phyloP scores from a whole-genome alignment of 2,797 vertebrate species.

The Sebastiscus tertius region DNA sequence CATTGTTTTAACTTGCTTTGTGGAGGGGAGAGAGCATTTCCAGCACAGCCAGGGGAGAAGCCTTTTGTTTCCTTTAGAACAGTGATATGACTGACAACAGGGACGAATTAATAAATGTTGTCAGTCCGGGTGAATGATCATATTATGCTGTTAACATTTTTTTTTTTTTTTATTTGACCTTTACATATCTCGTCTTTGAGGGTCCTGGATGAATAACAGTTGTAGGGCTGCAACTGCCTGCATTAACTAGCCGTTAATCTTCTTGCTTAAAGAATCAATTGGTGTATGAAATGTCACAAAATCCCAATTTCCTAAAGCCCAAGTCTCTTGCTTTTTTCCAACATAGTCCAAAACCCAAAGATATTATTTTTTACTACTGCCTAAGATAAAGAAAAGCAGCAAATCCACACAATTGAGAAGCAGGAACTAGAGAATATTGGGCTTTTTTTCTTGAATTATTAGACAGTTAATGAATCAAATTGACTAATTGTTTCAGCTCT shows the following conservation, averaged over 20 bases:
- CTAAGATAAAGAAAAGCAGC: background rate
- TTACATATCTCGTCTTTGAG: background rate
- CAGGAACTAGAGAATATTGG: background rate
- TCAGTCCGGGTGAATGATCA: slow-evolving; percentile 4
- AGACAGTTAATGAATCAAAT: background rate
- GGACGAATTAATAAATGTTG: slow-evolving; percentile 11
- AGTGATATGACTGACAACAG: background rate
- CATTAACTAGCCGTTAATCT: background rate
- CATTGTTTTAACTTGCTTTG: slow-evolving; percentile 51
- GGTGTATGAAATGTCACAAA: background rate
- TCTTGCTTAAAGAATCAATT: background rate
- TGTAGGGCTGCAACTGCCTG: background rate
- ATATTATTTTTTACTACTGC: background rate
- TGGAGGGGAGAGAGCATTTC: slow-evolving; percentile 8
- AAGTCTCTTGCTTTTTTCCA: background rate
- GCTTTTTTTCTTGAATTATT: background rate
- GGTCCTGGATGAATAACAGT: background rate
- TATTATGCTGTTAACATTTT: background rate
- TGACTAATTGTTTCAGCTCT: background rate
- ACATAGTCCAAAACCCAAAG: background rate
- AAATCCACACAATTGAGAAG: background rate
- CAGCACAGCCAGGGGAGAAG: slow-evolving; percentile 9
- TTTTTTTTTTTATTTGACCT: slow-evolving; percentile 8
- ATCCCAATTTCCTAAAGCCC: background rate
- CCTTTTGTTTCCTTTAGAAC: slow-evolving; percentile 37